Evolutionary conservation across 2,888 invertebrate genomes (phyloP).

Genomic region (Phasia obesa): DNA sequence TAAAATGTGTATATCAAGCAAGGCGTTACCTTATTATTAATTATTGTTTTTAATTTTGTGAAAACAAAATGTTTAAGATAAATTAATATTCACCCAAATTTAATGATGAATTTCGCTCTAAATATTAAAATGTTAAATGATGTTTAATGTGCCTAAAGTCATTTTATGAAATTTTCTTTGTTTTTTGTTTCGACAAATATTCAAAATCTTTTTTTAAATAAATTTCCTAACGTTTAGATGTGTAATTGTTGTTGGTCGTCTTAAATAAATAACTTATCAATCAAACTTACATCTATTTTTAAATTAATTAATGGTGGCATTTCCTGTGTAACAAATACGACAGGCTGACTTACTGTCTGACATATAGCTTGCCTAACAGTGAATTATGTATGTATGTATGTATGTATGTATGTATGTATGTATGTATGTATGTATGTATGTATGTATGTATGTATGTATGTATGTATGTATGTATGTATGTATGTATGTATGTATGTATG

Average conservation of each 20-base stretch:
- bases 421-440: neutral
- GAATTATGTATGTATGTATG: neutral
- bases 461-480: no score
- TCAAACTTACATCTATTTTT: slow-evolving; percentile 68
- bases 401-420: neutral
- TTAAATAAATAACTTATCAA: slow-evolving; percentile 71
- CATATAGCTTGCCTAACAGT: slow-evolving; percentile 10
- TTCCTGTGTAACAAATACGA: slow-evolving; percentile 62
- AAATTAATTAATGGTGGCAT: slow-evolving; percentile 71
- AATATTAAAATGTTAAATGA: slow-evolving; percentile 65
- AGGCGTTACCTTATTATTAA: slow-evolving; percentile 63
- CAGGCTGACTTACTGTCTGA: slow-evolving; percentile 19
- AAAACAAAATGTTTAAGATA: slow-evolving; percentile 27
- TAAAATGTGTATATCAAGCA: neutral
- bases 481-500: no score
- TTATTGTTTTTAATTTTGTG: slow-evolving; percentile 55
- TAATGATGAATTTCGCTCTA: slow-evolving; percentile 54
- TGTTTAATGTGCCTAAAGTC: slow-evolving; percentile 52
- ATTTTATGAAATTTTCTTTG: slow-evolving; percentile 33
- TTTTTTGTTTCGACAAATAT: slow-evolving; percentile 6
- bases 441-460: neutral
- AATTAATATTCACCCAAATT: slow-evolving; percentile 51
- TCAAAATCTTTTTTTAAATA: neutral
- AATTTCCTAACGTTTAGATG: neutral
- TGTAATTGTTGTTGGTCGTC: slow-evolving; percentile 35